These are phyloP conservation scores for Taxidea taxus DNA, from an alignment of 2,113 vertebrate species.

Conservation along the genomic window DNA sequence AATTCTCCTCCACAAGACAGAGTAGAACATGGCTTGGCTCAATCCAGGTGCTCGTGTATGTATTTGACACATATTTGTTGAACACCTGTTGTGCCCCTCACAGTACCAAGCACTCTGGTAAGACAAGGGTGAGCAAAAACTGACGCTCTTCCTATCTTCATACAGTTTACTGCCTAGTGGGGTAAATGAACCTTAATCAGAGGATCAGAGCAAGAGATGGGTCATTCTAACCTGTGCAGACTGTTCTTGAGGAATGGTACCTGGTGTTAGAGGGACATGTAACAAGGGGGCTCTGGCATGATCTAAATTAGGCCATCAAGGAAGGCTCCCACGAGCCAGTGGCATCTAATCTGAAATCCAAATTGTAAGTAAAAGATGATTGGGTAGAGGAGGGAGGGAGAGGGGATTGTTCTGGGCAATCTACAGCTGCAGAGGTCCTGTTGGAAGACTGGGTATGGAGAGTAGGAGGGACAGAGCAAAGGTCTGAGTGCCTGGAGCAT, in stretches of 20 bases:
- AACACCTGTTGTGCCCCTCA: neutral
- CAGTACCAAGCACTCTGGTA: neutral
- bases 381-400: neutral
- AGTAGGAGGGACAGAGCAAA: neutral
- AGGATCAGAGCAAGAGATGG: neutral
- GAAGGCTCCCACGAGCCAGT: neutral
- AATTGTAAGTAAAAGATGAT: neutral
- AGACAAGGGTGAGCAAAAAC: neutral
- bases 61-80: neutral
- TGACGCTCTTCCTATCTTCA: neutral
- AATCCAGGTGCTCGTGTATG: neutral
- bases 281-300: neutral
- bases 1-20: neutral
- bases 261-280: neutral
- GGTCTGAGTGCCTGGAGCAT: neutral
- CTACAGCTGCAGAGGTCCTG: neutral
- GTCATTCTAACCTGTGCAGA: slow-evolving; percentile 22
- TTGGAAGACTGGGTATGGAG: neutral
- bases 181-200: slow-evolving; percentile 10
- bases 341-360: slow-evolving; percentile 7
- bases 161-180: neutral
- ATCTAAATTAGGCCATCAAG: neutral
- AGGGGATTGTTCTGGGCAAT: neutral
- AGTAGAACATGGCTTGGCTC: neutral
- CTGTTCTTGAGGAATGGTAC: neutral